A percentile compares a stretch with the other conserved stretches of the same genome.
Evolutionary conservation across 2,888 invertebrate species (phyloP).

Genomic region (Tanypteryx hageni): DNA sequence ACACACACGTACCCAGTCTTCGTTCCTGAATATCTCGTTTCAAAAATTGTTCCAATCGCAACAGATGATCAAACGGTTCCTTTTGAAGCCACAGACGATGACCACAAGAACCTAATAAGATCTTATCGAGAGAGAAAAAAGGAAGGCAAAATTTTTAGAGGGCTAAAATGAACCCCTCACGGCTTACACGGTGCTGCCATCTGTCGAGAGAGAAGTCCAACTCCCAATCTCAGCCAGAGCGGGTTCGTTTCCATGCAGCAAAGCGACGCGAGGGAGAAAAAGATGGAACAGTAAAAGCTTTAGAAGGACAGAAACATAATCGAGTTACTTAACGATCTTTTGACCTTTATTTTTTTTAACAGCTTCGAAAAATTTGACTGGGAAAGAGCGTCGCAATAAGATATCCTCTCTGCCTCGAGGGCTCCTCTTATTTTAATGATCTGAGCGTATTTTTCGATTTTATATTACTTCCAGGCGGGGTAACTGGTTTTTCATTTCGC

Average conservation of each 20-base stretch:
- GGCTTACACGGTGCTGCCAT: not conserved
- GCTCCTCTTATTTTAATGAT: not conserved
- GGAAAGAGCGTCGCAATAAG: not conserved
- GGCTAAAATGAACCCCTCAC: not conserved
- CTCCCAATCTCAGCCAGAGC: not conserved
- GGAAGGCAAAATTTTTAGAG: not conserved
- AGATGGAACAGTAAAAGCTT: not conserved
- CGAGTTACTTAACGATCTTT: not conserved
- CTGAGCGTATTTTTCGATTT: conserved; percentile 1
- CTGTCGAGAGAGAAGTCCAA: not conserved
- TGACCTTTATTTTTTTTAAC: not conserved
- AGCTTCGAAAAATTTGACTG: conserved; percentile 15
- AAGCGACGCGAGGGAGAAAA: not conserved
- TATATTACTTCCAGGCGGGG: not conserved
- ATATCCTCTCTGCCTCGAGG: not conserved
- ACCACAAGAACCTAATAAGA: not conserved
- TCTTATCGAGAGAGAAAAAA: conserved; percentile 2
- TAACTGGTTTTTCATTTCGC: conserved; percentile 15
- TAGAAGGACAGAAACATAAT: not conserved
- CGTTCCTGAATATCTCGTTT: not conserved
- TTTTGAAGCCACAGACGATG: not conserved
- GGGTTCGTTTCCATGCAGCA: not conserved
- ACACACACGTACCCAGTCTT: not conserved
- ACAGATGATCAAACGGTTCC: not conserved
- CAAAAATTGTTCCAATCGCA: too few relatives aligned